A percentile compares a stretch with the other conserved stretches of the same genome.
phyloP scores from a whole-genome alignment of 2,113 vertebrate species.

The Octodon degus region DNA sequence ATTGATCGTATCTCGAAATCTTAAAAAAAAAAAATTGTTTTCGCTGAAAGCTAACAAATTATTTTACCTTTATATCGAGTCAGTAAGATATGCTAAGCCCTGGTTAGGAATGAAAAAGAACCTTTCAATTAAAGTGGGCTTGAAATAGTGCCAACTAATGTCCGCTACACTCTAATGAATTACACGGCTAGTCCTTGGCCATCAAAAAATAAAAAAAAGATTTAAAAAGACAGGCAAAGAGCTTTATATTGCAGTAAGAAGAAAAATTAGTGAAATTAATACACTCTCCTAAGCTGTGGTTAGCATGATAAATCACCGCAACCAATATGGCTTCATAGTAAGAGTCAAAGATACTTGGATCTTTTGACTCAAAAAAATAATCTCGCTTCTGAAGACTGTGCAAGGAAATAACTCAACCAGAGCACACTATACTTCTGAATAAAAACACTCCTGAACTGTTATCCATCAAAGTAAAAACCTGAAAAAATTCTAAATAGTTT shows the following conservation, averaged over 20 bases:
- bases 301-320: neutral
- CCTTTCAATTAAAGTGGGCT: neutral
- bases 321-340: neutral
- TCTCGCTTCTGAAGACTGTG: neutral
- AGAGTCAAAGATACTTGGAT: neutral
- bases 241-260: neutral
- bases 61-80: slow-evolving; percentile 49
- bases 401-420: neutral
- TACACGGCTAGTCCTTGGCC: neutral
- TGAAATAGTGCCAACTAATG: neutral
- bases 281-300: neutral
- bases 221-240: neutral
- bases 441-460: neutral
- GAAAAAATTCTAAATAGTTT: neutral
- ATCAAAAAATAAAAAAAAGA: neutral
- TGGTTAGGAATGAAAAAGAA: slow-evolving; percentile 5
- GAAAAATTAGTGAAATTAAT: neutral
- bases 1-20: neutral
- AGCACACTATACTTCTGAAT: neutral
- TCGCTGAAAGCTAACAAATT: neutral
- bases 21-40: neutral
- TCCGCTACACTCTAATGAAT: neutral
- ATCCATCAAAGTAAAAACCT: neutral
- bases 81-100: slow-evolving; percentile 1
- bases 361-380: slow-evolving; percentile 3